Evolutionary conservation across 2,888 invertebrate genomes (phyloP), one percentile per base, ranked within the genome.

Genomic region (Melanostoma scalare): DNA sequence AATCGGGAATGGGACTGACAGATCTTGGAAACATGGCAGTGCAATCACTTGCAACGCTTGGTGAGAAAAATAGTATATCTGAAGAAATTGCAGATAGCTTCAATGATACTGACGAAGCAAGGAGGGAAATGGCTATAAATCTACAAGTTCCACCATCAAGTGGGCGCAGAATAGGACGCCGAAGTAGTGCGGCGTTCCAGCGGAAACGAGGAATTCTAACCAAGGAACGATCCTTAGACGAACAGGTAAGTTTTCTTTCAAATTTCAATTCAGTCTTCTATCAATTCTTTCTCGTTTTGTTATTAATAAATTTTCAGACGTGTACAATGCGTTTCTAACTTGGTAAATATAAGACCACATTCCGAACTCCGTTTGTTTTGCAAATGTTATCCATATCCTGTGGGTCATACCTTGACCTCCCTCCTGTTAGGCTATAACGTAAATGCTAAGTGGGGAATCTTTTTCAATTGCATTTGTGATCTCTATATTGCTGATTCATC

Each of bases 41-140:
- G 46, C 85, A 80, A 56, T 79, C 80, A 4, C 60, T 65, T 30
- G 72, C 76, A 0, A 90, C 92, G 65, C 92, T 92, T 85, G 92
- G 93, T 82, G 93, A 93, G 79, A 93, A 93, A 75, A 93, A 93
- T 35, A 91, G 93, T n/a, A 93, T 93, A 85, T 93, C 93, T 71
- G 94, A 94, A 87, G 93, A 93, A 87, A 74, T 86, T 36, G 92
- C 93, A 3, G 94, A 91, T 61, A 92, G 92, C 38, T 92, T 93
- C 79, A 87, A 85, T 60, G 86, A 79, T 60, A 75, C 61, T 1
- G 67, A 67, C 50, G 75, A 61, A 6, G 48, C 44, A n/a, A 60
- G 65, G 9, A 78, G 60, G 38, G 60, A 58, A 0, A 65, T 71
- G 35, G 87, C 87, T 44, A 84, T 86, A 8, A 88, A 87, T 67